phyloP scores from a whole-genome alignment of 2,113 vertebrate species.

The Scatophagus argus region DNA sequence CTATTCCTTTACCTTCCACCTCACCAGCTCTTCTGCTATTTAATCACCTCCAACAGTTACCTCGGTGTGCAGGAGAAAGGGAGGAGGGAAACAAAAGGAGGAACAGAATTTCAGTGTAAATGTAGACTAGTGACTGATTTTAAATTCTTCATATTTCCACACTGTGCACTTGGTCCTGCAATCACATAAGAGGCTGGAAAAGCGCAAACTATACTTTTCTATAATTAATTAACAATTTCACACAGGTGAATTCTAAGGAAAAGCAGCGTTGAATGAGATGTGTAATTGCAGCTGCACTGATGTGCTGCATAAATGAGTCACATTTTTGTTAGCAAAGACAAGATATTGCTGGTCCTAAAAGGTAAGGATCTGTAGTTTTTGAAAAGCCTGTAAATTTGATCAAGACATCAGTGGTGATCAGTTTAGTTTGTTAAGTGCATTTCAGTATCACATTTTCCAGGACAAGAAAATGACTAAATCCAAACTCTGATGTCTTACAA shows the following conservation, averaged over 20 bases:
- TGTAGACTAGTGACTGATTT: slow-evolving; percentile 11
- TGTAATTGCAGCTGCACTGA: neutral
- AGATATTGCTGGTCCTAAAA: neutral
- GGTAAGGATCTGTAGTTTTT: neutral
- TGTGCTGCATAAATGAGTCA: neutral
- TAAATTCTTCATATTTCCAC: neutral
- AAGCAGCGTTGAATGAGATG: neutral
- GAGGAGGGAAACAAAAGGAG: neutral
- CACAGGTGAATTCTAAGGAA: neutral
- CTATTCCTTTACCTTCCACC: slow-evolving; percentile 38
- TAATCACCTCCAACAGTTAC: slow-evolving; percentile 62
- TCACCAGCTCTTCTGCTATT: slow-evolving; percentile 44
- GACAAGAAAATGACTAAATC: slow-evolving; percentile 24
- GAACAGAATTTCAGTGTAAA: slow-evolving; percentile 4
- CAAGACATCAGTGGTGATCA: neutral
- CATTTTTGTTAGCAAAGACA: neutral
- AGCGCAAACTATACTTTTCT: neutral
- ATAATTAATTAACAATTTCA: neutral
- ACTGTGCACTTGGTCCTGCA: neutral
- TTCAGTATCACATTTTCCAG: slow-evolving; percentile 12
- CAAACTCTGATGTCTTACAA: slow-evolving; percentile 19
- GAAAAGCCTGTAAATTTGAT: neutral
- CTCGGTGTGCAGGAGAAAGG: slow-evolving; percentile 42
- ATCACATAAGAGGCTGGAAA: neutral
- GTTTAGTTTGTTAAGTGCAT: neutral